Percentiles rank a stretch among this genome's conserved stretches.
Evolutionary conservation across 2,113 vertebrate genomes (phyloP).

Genomic region (Cebidichthys violaceus): DNA sequence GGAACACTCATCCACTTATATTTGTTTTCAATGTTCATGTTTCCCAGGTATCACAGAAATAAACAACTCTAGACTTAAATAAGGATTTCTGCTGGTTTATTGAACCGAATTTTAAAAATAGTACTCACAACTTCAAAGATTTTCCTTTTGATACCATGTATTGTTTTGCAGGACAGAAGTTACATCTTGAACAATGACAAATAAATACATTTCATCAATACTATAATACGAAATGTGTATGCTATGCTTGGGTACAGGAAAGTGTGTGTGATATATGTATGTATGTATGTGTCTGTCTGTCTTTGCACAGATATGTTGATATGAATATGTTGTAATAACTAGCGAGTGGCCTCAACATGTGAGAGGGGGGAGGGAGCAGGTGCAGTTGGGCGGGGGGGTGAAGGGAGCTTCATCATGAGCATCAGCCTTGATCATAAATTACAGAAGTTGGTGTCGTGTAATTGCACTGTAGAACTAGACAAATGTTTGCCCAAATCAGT

Average conservation of each 20-base stretch:
- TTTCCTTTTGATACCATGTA: background rate
- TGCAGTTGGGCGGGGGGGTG: background rate
- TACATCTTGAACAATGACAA: background rate
- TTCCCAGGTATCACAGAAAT: background rate
- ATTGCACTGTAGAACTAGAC: background rate
- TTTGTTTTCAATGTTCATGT: background rate
- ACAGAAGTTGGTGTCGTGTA: background rate
- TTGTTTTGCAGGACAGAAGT: background rate
- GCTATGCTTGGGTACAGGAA: background rate
- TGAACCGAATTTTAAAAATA: background rate
- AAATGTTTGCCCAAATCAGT: background rate
- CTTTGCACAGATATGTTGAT: background rate
- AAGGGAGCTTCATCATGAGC: background rate
- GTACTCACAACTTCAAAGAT: background rate
- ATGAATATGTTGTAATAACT: no score
- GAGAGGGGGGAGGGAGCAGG: background rate
- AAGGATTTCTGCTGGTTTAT: background rate
- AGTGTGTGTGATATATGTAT: background rate
- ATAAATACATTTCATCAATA: background rate
- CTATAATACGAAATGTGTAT: no score
- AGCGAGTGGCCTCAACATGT: background rate
- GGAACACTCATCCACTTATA: background rate
- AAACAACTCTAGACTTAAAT: background rate
- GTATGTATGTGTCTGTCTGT: no score
- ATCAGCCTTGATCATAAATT: background rate